A percentile compares a stretch with the other conserved stretches of the same genome.
phyloP scores from a whole-genome alignment of 2,113 vertebrate species.

The Indri indri region DNA sequence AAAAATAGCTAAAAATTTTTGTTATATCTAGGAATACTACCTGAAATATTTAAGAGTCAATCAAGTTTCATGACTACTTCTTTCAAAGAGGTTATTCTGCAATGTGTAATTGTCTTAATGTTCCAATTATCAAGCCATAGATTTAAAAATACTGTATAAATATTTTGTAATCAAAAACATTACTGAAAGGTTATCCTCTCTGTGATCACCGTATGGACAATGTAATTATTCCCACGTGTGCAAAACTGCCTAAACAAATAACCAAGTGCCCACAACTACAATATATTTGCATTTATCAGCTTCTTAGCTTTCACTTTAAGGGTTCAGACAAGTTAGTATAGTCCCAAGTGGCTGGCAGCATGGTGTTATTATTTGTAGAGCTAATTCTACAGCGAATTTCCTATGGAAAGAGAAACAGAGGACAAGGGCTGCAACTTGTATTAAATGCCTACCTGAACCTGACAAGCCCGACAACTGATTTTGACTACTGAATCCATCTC shows the following conservation, averaged over 20 bases:
- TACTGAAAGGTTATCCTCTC: neutral
- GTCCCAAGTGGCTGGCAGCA: neutral
- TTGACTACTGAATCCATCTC: neutral
- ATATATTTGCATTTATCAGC: neutral
- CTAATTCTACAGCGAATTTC: neutral
- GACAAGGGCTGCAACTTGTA: neutral
- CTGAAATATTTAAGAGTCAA: neutral
- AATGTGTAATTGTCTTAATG: neutral
- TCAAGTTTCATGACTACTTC: neutral
- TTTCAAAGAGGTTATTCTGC: neutral
- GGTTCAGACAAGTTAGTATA: neutral
- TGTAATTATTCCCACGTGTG: neutral
- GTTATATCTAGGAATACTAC: neutral
- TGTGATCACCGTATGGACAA: neutral
- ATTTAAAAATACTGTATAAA: slow-evolving; percentile 33
- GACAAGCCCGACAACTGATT: neutral
- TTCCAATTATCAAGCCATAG: neutral
- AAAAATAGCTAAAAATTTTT: slow-evolving; percentile 59
- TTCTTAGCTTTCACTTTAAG: slow-evolving; percentile 25
- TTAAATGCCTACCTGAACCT: neutral
- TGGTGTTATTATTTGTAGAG: neutral
- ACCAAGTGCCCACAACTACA: neutral
- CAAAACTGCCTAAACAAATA: neutral
- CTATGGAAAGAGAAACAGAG: neutral
- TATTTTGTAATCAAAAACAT: neutral